phyloP scores from a whole-genome alignment of 2,888 invertebrate genomes.

The Andrena dorsata region DNA sequence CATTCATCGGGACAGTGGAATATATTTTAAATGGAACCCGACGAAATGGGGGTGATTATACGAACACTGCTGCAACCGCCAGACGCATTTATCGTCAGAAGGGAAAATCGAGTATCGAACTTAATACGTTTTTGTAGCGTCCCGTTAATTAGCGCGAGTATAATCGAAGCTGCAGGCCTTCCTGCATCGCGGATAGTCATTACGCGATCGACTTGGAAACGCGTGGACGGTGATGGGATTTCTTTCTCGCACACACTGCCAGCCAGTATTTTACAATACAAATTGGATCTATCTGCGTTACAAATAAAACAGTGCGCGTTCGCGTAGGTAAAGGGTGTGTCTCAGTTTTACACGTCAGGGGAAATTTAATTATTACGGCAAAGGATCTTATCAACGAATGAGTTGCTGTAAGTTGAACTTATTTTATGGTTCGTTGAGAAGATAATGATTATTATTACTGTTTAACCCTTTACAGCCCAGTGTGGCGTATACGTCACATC shows the following conservation, averaged over 20 bases:
- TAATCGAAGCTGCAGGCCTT: constrained; percentile 5
- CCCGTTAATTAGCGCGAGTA: constrained; percentile 34
- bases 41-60: constrained; percentile 18
- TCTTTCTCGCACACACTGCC: neutral
- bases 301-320: neutral
- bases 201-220: constrained; percentile 2
- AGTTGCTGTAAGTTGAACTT: neutral
- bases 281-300: neutral
- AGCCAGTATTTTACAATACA: neutral
- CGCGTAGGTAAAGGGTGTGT: neutral
- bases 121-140: constrained; percentile 27
- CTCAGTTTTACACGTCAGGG: neutral
- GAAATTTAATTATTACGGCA: neutral
- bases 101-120: constrained; percentile 15
- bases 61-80: neutral
- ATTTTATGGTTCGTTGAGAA: neutral
- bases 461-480: too few relatives aligned
- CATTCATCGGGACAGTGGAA: constrained; percentile 13
- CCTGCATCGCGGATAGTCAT: neutral
- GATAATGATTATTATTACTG: neutral
- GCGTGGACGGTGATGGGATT: neutral
- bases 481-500: too few relatives aligned
- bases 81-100: constrained; percentile 24
- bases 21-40: constrained; percentile 41
- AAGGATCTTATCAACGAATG: neutral